A percentile compares a stretch with the other conserved stretches of the same genome.
Evolutionary conservation across 1,140 invertebrate species (phyloP).

Genomic region (Drosophila sp.): DNA sequence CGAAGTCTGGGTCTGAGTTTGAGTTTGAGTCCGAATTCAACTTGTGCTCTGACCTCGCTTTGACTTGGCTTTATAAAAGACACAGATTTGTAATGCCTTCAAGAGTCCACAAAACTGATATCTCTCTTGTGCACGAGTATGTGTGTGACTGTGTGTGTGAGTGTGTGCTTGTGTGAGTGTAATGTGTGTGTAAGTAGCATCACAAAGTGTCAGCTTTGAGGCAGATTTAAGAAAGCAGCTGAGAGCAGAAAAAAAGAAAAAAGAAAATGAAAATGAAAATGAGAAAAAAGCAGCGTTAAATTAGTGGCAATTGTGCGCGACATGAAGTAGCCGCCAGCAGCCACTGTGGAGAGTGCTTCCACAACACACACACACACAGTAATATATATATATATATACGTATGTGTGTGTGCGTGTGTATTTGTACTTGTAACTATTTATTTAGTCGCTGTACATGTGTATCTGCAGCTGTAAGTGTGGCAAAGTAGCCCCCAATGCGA

Average conservation of each 20-base stretch:
- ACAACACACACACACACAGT: conserved; percentile 12
- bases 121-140: conserved; percentile 10
- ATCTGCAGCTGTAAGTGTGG: conserved; percentile 26
- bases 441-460: conserved; percentile 57
- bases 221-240: conserved; percentile 76
- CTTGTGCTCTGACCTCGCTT: conserved; percentile 54
- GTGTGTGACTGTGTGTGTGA: conserved; percentile 10
- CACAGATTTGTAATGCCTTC: conserved; percentile 80
- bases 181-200: conserved; percentile 76
- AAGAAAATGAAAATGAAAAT: conserved; percentile 58
- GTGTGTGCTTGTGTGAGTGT: conserved; percentile 30
- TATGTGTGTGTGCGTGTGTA: background rate
- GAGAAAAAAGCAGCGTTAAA: conserved; percentile 74
- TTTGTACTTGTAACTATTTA: conserved; percentile 72
- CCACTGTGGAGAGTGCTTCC: conserved; percentile 28
- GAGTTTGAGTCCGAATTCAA: conserved; percentile 12
- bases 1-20: conserved; percentile 21
- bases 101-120: conserved; percentile 52
- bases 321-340: conserved; percentile 59
- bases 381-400: background rate
- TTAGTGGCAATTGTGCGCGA: conserved; percentile 82
- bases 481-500: conserved; percentile 24
- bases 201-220: conserved; percentile 81
- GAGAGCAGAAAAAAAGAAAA: conserved; percentile 30
- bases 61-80: conserved; percentile 79